Conservation (phyloP, 2,113 vertebrate species). For the Orthonyx spaldingii region DNA sequence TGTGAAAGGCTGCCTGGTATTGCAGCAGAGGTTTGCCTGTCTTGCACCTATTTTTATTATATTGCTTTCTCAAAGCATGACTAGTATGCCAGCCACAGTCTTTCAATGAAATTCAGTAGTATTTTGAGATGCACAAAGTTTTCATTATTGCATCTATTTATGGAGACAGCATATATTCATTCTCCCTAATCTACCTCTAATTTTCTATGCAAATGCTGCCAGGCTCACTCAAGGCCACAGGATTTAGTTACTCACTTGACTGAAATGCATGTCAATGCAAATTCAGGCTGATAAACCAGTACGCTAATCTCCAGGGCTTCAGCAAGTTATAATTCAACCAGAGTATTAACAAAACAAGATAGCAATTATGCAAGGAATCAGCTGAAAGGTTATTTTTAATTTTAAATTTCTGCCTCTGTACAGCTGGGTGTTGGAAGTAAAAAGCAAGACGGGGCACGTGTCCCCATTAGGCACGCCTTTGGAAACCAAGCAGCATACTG, state of each 20-base stretch:
- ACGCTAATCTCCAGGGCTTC: conserved; percentile 65
- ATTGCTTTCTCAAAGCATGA: background rate
- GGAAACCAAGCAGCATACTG: background rate
- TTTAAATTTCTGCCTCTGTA: conserved; percentile 61
- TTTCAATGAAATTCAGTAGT: conserved; percentile 28
- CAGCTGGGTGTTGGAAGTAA: conserved; percentile 27
- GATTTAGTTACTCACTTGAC: conserved; percentile 71
- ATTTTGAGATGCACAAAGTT: conserved; percentile 27
- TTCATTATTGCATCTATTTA: conserved; percentile 57
- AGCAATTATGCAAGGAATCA: conserved; percentile 72
- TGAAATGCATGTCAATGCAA: conserved; percentile 73
- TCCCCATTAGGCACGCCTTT: conserved; percentile 10
- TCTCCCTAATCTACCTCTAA: conserved; percentile 48
- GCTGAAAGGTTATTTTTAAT: conserved; percentile 72
- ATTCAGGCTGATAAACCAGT: conserved; percentile 64
- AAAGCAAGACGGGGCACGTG: background rate
- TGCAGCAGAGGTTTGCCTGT: background rate
- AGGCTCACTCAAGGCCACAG: conserved; percentile 48
- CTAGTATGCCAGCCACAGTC: background rate
- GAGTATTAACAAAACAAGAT: conserved; percentile 70
- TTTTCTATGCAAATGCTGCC: conserved; percentile 69
- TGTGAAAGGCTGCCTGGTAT: background rate
- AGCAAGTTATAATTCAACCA: conserved; percentile 67
- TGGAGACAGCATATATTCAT: background rate
- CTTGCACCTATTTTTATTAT: background rate